A percentile compares a stretch with the other conserved stretches of the same genome.
Conservation (phyloP, 2,113 vertebrate genomes). For the Centropristis striata region DNA sequence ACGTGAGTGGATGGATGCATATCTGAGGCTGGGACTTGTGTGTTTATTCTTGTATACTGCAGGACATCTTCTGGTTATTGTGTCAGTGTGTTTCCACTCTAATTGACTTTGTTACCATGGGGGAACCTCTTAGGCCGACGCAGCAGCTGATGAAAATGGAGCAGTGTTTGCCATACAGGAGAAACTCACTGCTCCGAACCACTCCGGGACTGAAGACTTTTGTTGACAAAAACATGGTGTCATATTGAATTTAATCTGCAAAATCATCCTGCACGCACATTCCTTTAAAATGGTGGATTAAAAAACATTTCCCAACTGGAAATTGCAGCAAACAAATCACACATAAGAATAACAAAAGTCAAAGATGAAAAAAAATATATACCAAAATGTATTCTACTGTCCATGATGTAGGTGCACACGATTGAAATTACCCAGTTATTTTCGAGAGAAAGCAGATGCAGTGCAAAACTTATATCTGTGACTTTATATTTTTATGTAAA, state of each 20-base stretch:
- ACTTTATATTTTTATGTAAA: too few species aligned
- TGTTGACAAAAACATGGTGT: constrained; percentile 1
- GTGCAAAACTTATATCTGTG: too few species aligned
- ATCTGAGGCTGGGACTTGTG: neutral
- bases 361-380: too few species aligned
- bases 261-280: neutral
- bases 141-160: constrained; percentile 62
- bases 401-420: too few species aligned
- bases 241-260: neutral
- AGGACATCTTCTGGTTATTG: constrained; percentile 50
- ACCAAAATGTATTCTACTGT: too few species aligned
- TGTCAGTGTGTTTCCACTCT: constrained; percentile 63
- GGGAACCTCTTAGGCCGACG: constrained; percentile 56
- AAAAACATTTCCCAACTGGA: neutral
- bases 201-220: neutral
- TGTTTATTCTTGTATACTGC: constrained; percentile 38
- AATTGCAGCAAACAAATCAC: neutral
- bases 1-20: constrained; percentile 4
- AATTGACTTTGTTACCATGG: constrained; percentile 57
- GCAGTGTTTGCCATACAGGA: constrained; percentile 45
- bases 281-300: constrained; percentile 8
- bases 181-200: constrained; percentile 26
- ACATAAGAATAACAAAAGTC: too few species aligned
- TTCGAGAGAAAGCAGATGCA: too few species aligned
- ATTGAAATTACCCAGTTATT: too few species aligned